Percentiles rank a stretch among this genome's conserved stretches.
Evolutionary conservation across 2,113 vertebrate species (phyloP).

Genomic region (Tetrax tetrax): DNA sequence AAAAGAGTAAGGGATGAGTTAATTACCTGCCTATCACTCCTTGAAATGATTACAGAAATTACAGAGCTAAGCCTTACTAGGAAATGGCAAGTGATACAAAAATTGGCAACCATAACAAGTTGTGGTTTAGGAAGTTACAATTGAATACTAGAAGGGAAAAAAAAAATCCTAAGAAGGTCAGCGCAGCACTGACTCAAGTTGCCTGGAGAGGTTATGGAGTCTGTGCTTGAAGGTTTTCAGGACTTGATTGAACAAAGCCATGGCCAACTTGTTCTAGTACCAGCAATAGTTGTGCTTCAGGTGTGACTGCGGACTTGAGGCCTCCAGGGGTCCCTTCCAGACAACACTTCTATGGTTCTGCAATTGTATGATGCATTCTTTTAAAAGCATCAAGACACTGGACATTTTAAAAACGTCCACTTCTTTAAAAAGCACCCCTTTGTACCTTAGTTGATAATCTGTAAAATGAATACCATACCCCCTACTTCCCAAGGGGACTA

Average conservation of each 20-base stretch:
- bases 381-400: neutral
- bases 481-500: neutral
- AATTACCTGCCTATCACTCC: neutral
- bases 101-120: neutral
- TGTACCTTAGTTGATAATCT: neutral
- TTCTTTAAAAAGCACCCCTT: neutral
- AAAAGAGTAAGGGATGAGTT: neutral
- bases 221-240: neutral
- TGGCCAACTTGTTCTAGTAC: neutral
- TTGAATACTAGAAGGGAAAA: neutral
- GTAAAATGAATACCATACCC: neutral
- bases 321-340: neutral
- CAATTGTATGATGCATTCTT: neutral
- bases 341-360: neutral
- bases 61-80: neutral
- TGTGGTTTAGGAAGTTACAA: neutral
- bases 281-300: neutral
- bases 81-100: neutral
- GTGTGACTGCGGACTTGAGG: rapidly evolving
- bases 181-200: neutral
- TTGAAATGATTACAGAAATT: neutral
- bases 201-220: neutral
- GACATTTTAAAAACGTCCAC: neutral
- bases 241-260: neutral
- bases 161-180: neutral